phyloP scores from a whole-genome alignment of 2,888 invertebrate species.

The Neoaliturus tenellus region DNA sequence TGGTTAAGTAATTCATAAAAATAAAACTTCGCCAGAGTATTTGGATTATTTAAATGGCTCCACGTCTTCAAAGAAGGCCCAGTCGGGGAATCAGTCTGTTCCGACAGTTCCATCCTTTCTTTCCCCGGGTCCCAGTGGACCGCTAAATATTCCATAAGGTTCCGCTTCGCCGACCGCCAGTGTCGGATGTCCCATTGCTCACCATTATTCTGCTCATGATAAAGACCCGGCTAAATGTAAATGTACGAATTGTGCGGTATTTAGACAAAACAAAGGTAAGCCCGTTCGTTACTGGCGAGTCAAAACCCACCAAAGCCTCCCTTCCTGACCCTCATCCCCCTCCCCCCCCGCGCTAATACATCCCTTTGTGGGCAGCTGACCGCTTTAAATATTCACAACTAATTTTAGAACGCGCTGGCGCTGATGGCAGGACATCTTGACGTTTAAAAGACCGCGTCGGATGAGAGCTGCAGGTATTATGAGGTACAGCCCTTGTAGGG shows the following conservation, averaged over 20 bases:
- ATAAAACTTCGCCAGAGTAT: too few relatives aligned
- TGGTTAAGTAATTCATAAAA: too few relatives aligned
- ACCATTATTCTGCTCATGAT: not conserved
- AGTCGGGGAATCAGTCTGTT: not conserved
- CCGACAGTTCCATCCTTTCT: not conserved
- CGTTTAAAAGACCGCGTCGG: slow-evolving; percentile 1
- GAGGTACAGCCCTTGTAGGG: slow-evolving; percentile 3
- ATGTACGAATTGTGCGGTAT: slow-evolving; percentile 51
- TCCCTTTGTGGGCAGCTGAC: slow-evolving; percentile 34
- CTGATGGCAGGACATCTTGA: slow-evolving; percentile 34
- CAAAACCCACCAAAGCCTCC: slow-evolving; percentile 29
- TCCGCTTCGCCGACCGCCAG: not conserved
- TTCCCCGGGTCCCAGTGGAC: not conserved
- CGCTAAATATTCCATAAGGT: not conserved
- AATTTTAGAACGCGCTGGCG: slow-evolving; percentile 37
- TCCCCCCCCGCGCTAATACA: slow-evolving; percentile 18
- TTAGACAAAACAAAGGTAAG: slow-evolving; percentile 49
- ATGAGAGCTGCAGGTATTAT: not conserved
- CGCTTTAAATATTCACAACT: slow-evolving; percentile 50
- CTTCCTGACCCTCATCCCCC: not conserved
- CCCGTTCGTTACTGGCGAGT: slow-evolving; percentile 33
- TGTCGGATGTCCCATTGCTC: not conserved
- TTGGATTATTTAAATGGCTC: too few relatives aligned
- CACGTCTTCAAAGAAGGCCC: not conserved
- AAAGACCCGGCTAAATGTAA: slow-evolving; percentile 44